Evolutionary conservation across 2,888 invertebrate species (phyloP), one percentile per base, ranked within the genome.

Genomic region (Agrilus cyanescens): DNA sequence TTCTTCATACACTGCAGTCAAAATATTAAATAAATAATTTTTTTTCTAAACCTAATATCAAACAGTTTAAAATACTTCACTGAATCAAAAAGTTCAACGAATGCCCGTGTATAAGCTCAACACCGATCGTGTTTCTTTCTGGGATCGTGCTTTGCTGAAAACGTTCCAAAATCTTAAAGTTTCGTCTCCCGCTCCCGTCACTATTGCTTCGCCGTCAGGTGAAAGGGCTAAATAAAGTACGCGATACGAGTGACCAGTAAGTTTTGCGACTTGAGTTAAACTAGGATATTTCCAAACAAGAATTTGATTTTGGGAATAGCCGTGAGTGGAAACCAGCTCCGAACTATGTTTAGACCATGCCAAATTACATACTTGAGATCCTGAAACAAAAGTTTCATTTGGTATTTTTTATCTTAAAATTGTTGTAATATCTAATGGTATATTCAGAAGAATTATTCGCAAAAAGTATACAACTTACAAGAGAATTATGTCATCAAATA

Each of bases 331-430:
- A 45, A 95, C 97, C 65, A 97, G 69, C 70, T 97, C 97, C 48
- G 93, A 93, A 46, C 94, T 91, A 70, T 97, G 96, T 60, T 96
- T 96, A 18, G 95, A 96, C 97, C 97, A 97, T 32, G 96, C 96
- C 54, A 97, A 71, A 70, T 97, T 97, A 69, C 96, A 97, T 30
- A 97, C 95, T 76, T 96, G 95, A 0, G 93, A 93, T 12, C 95
- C 91, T 78, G 63, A 4, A 55, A 57, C 51, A 33, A 57, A 39
- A 48, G 42, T 20, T 8, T 10, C 8, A 10, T 25, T n/a, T n/a
- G n/a, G 10, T 10, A 25, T 25, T 10, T 25, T 25, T 25, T n/a
- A n/a, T n/a, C n/a, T n/a, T n/a, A n/a, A n/a, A n/a, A n/a, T n/a
- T n/a, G n/a, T n/a, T n/a, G n/a, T n/a, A n/a, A n/a, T n/a, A n/a